Percentiles rank a stretch among this genome's conserved stretches.
Conservation (phyloP, 2,888 invertebrate genomes). For the Cryptocephalus moraei region DNA sequence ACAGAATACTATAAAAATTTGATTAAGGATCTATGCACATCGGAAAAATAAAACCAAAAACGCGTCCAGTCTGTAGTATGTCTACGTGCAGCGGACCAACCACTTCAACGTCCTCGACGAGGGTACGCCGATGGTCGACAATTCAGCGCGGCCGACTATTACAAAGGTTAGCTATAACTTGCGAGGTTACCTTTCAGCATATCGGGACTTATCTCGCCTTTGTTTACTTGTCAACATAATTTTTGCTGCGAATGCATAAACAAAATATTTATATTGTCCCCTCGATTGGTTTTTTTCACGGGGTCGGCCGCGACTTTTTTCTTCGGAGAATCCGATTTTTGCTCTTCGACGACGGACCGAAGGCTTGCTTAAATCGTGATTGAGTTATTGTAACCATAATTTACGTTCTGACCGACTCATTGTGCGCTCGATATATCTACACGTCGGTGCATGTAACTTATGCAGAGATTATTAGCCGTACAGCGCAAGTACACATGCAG, state of each 20-base stretch:
- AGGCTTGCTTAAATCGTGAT: slow-evolving; percentile 37
- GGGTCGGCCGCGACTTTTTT: slow-evolving; percentile 26
- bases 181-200: slow-evolving; percentile 38
- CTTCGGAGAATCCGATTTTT: slow-evolving; percentile 38
- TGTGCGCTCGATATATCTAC: not conserved
- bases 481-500: too few relatives aligned
- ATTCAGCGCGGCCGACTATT: slow-evolving; percentile 25
- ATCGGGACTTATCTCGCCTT: slow-evolving; percentile 41
- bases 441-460: not conserved
- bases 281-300: slow-evolving; percentile 36
- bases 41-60: slow-evolving; percentile 32
- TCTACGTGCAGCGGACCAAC: slow-evolving; percentile 33
- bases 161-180: slow-evolving; percentile 40
- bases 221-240: slow-evolving; percentile 43
- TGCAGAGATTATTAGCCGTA: slow-evolving; percentile 8
- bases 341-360: slow-evolving; percentile 25
- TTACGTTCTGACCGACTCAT: slow-evolving; percentile 22
- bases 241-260: slow-evolving; percentile 42
- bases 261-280: slow-evolving; percentile 43
- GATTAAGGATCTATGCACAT: slow-evolving; percentile 39
- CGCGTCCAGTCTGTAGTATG: slow-evolving; percentile 37
- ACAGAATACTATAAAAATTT: slow-evolving; percentile 39
- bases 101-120: slow-evolving; percentile 3
- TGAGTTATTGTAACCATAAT: slow-evolving; percentile 37
- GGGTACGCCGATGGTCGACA: slow-evolving; percentile 3